phyloP scores from a whole-genome alignment of 2,113 vertebrate genomes.

The Ailuropoda melanoleuca region DNA sequence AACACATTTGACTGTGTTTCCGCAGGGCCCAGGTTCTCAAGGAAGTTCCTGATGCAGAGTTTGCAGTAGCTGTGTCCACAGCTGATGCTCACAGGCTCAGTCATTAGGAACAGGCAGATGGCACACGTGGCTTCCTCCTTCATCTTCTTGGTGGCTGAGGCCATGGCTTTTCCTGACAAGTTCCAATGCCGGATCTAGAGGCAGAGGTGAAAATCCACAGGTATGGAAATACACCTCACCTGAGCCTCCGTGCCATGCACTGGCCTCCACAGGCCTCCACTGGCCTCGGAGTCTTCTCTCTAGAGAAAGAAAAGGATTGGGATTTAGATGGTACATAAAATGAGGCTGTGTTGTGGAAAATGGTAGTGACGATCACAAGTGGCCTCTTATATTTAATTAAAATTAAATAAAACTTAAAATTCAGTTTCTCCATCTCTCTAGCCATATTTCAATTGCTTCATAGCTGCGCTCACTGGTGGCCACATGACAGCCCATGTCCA shows the following conservation, averaged over 20 bases:
- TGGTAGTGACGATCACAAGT: neutral
- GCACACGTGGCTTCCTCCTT: conserved; percentile 86
- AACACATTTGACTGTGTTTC: conserved; percentile 14
- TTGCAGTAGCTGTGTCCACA: conserved; percentile 90
- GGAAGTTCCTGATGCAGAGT: conserved; percentile 82
- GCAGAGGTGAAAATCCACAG: neutral
- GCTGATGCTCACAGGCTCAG: conserved; percentile 83
- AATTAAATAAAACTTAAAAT: neutral
- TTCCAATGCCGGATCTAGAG: neutral
- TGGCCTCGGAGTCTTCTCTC: neutral
- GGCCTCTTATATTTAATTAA: neutral
- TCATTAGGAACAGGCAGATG: conserved; percentile 85
- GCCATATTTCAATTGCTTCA: neutral
- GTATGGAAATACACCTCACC: neutral
- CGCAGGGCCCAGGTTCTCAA: conserved; percentile 60
- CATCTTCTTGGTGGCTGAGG: conserved; percentile 18
- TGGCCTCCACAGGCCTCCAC: neutral
- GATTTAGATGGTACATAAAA: neutral
- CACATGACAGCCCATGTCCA: fast-evolving
- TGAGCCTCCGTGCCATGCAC: no score
- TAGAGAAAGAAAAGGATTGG: neutral
- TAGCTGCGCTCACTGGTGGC: neutral
- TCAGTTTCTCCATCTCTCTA: neutral
- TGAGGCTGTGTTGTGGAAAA: neutral
- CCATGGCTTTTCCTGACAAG: conserved; percentile 12